Evolutionary conservation across 2,113 vertebrate genomes (phyloP), one percentile per base, ranked within the genome.

Genomic region (Dryoscopus gambensis): DNA sequence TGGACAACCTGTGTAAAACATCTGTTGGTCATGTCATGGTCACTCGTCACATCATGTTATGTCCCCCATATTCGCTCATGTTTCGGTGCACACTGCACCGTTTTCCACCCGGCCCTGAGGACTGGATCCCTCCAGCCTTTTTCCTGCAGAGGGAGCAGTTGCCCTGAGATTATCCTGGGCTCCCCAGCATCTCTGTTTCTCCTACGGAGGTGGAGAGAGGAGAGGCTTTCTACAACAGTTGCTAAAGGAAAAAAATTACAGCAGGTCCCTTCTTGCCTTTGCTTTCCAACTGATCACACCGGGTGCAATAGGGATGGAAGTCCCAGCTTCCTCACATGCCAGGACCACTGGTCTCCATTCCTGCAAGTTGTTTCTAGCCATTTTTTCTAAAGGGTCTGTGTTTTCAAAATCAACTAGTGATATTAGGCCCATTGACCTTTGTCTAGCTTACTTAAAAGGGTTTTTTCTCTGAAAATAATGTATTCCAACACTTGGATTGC

Each of bases 131-230:
- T 71, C 59, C 79, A 44, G 35, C 19, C 49, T 55, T 30, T 62
- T 47, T 70, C 90, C 95, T 90, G 92, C 79, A 95, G 95, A 93
- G 95, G 95, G 95, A 95, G 95, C 1, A 18, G 40, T 77, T 93
- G 79, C 13, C 60, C 76, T 31, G 37, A 63, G 73, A 84, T 84
- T 55, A 37, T 28, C 31, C 27, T 24, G 18, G 33, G 46, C 21
- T 94, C 13, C 28, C 8, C 25, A 25, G 55, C 27, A 35, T 33
- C 37, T 52, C 39, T 10, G 3, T 15, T 15, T 46, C 53, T 53
- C 55, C 55, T 33, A 5, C 1, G 19, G 15, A 59, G 12, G 2
- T 2, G 8, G 18, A 65, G 16, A 30, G 20, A 47, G 30, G 20
- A 68, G 6, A 75, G 4, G 5, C 18, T 30, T 77, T 47, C 2